Evolutionary conservation across 1,140 invertebrate species (phyloP), one percentile per base, ranked within the genome.

Genomic region (Heliothis subflexa): DNA sequence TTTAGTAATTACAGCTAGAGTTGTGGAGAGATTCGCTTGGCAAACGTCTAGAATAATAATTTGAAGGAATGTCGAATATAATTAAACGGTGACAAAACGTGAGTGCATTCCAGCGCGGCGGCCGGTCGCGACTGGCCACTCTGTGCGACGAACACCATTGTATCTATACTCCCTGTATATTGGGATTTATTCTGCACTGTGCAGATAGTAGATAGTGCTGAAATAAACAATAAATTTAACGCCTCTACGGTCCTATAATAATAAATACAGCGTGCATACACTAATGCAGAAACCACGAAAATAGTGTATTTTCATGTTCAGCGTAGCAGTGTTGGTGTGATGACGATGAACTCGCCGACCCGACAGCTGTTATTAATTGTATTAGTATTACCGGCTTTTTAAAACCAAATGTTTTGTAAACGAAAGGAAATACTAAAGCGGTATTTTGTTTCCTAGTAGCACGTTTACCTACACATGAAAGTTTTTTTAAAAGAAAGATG

Each of bases 151-250:
- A 9, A 16, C 21, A 55, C 28, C 52, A 71, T 55, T 71, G 68
- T 55, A 71, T 71, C 54, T 55, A 71, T 71, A 54, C 68, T 28
- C 25, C 9, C 54, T 49, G 16, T 59, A 73, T 73, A 73, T 59
- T 18, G 4, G 16, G 33, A 59, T 14, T 21, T 59, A 57, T 59
- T 47, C 1, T 10, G 61, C 55, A 73, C 40, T 14, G 2, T 73
- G 54, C 18, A 73, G 71, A 71, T 55, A 59, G 71, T 73, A 73
- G 54, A 73, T 73, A 59, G 16, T 59, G 71, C 71, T 57, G 71
- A 73, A 59, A 59, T 73, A 73, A 40, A 61, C 59, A 61, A 73
- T 59, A 73, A 73, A 59, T 73, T 45, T 47, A 59, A 55, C 71
- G 54, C 71, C 71, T 59, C 33, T 59, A 73, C 71, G 11, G 16